Evolutionary conservation across 1,140 invertebrate genomes (phyloP).

Genomic region (Caerostris darwini): DNA sequence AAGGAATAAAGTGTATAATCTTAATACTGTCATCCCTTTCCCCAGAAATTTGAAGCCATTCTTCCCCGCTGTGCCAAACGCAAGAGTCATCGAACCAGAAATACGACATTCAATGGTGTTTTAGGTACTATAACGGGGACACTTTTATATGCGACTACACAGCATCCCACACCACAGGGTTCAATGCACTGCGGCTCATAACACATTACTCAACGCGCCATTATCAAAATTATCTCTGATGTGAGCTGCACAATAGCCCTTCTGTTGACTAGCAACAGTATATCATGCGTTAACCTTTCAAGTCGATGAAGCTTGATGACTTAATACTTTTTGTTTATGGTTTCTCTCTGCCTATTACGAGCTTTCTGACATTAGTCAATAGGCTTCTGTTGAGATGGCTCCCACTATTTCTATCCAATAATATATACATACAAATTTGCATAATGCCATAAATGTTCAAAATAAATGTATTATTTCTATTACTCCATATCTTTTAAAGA

Average conservation of each 20-base stretch:
- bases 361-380: neutral
- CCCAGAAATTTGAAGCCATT: no score
- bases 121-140: neutral
- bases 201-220: neutral
- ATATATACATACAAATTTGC: no score
- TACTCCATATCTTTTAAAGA: no score
- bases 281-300: neutral
- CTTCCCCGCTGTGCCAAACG: no score
- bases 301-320: neutral
- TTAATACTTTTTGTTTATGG: neutral
- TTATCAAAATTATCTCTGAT: conserved; percentile 18
- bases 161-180: neutral
- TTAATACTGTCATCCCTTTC: no score
- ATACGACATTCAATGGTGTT: neutral
- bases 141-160: neutral
- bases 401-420: rapidly evolving
- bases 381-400: no score
- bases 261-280: conserved; percentile 3
- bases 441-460: no score
- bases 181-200: neutral
- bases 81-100: neutral
- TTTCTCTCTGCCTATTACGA: neutral
- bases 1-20: no score
- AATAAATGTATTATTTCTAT: no score
- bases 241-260: neutral